Base-by-base conservation (phyloP, 2,888 invertebrate genomes). In the Miltochrista miniata region DNA sequence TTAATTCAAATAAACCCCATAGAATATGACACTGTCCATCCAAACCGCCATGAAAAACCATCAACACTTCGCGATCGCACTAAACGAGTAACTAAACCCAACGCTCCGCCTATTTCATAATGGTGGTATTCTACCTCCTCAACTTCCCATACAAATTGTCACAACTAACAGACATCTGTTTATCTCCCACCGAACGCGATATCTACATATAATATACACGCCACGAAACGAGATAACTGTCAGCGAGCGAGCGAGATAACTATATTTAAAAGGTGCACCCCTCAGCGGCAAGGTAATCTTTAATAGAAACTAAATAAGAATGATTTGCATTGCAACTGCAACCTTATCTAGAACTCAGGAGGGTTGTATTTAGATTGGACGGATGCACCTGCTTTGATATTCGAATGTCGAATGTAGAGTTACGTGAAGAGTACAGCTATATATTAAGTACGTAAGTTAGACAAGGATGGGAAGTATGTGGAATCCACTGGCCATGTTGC, bases 81-180 rank as follows among this genome's bases (percentile, higher is more conserved):
- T 71, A 76, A 76, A 69, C 65, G 61, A 66, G 59, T 59, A 67
- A 66, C 65, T 64, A 58, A 68, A 61, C 56, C 59, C 56, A 66
- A 74, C 62, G 87, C 90, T 82, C 85, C 91, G 89, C 91, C 91
- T 88, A 74, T 90, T 91, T 74, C 88, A 87, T 87, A 76, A 91
- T 91, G 91, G 90, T 86, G 85, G 89, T 87, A 70, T 73, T 70
- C 72, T 73, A 70, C 65, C 68, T 73, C 67, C 70, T 72, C 65
- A 72, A 69, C 75, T 79, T 80, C 80, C 76, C 75, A 77, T 73
- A 74, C 68, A 70, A 77, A 78, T 72, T 81, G 79, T 81, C 80
- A 83, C 79, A 73, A 79, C 81, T 76, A 78, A 78, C 84, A 80
- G 72, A 89, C 81, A 85, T 85, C 86, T 81, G 80, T 77, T 89